phyloP scores from a whole-genome alignment of 2,888 invertebrate genomes.

The Caenorhabditis imperialis region DNA sequence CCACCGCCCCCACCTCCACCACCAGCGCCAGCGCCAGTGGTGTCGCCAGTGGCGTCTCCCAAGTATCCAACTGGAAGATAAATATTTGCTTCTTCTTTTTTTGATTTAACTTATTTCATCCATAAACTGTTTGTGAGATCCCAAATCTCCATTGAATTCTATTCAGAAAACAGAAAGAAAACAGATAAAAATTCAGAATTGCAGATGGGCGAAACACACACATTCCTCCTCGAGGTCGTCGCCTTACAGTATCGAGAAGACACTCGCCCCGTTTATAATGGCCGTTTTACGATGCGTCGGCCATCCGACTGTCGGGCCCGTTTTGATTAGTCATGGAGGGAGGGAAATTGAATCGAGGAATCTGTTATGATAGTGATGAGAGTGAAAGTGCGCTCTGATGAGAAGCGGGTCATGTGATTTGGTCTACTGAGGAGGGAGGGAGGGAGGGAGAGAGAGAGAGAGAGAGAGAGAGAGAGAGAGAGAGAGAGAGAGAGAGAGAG shows the following conservation, averaged over 20 bases:
- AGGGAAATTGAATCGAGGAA: background rate
- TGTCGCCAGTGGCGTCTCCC: conserved; percentile 8
- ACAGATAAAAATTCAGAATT: conserved; percentile 18
- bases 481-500: too few species aligned
- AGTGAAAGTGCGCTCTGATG: conserved; percentile 3
- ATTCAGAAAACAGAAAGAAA: background rate
- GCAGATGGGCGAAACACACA: conserved; percentile 15
- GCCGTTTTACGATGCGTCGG: conserved; percentile 52
- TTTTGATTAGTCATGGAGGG: conserved; percentile 45
- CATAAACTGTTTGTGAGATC: too few species aligned
- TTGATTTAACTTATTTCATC: too few species aligned
- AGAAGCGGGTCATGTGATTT: too few species aligned
- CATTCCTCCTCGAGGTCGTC: conserved; percentile 13
- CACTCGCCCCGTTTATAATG: conserved; percentile 31
- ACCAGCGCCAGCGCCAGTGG: background rate
- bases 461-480: too few species aligned
- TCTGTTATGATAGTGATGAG: conserved; percentile 26
- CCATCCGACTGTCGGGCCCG: conserved; percentile 8
- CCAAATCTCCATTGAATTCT: background rate
- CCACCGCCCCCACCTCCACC: background rate
- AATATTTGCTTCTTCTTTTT: too few species aligned
- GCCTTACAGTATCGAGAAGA: conserved; percentile 20
- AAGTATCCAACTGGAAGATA: conserved; percentile 30
- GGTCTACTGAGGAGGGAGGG: too few species aligned
- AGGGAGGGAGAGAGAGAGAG: too few species aligned